Conservation (phyloP, 1,140 invertebrate genomes). For the Ceratitis capitata region DNA sequence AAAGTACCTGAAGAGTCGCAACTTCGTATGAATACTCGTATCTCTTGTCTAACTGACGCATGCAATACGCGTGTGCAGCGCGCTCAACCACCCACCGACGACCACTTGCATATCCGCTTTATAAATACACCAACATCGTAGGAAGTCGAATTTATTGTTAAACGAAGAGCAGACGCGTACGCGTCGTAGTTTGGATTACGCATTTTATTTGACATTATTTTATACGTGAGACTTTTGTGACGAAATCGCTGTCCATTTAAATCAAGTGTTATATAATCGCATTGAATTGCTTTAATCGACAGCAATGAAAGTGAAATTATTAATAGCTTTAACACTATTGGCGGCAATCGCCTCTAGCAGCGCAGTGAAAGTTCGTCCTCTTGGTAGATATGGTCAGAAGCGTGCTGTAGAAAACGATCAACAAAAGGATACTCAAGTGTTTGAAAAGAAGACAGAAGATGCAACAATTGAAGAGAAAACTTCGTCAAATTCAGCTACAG, state of each 20-base stretch:
- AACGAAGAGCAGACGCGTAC: constrained; percentile 53
- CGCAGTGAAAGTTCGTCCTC: constrained; percentile 34
- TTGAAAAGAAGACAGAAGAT: neutral
- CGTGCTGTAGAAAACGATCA: constrained; percentile 42
- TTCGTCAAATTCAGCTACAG: neutral
- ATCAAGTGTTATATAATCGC: neutral
- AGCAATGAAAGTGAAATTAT: constrained; percentile 34
- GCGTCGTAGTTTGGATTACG: constrained; percentile 50
- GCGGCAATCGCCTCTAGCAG: constrained; percentile 44
- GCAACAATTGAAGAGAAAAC: neutral
- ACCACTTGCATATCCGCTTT: constrained; percentile 51
- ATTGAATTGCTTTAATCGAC: neutral
- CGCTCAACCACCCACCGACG: neutral
- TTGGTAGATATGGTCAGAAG: neutral
- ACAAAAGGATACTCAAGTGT: constrained; percentile 33
- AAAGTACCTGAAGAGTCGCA: neutral
- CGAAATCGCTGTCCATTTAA: neutral
- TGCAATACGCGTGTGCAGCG: neutral
- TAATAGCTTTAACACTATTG: neutral
- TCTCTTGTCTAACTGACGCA: neutral
- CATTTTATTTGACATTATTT: constrained; percentile 40
- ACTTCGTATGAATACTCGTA: neutral
- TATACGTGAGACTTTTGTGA: neutral
- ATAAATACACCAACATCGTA: constrained; percentile 63
- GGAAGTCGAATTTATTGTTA: constrained; percentile 64